Percentiles rank a stretch among this genome's conserved stretches.
Conservation (phyloP, 2,888 invertebrate genomes). For the Brachynemurus nebulosus region DNA sequence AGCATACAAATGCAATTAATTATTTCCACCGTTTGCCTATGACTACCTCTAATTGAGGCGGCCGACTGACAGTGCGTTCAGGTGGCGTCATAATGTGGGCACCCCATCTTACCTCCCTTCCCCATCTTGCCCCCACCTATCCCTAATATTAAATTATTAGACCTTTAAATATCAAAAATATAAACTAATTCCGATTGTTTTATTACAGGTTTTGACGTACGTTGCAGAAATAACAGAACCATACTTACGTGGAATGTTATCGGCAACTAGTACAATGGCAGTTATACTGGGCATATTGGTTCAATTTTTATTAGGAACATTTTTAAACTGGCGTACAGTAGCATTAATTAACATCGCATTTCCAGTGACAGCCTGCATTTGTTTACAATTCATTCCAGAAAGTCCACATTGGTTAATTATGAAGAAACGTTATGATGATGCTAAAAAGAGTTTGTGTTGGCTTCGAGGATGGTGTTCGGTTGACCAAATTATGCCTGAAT, state of each 20-base stretch:
- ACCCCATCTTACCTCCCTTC: no score
- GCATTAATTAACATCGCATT: slow-evolving; percentile 52
- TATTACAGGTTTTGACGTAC: slow-evolving; percentile 56
- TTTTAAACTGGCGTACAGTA: slow-evolving; percentile 56
- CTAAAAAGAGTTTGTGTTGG: slow-evolving; percentile 59
- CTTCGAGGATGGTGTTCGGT: slow-evolving; percentile 61
- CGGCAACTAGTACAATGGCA: slow-evolving; percentile 61
- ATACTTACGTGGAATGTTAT: slow-evolving; percentile 56
- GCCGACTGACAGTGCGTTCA: no score
- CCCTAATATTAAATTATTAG: neutral
- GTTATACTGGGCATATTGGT: slow-evolving; percentile 63
- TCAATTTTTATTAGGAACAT: slow-evolving; percentile 58
- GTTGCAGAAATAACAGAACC: slow-evolving; percentile 76
- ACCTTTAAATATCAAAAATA: neutral
- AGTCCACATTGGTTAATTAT: slow-evolving; percentile 69
- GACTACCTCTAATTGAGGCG: no score
- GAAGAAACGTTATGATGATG: slow-evolving; percentile 48
- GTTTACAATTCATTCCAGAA: slow-evolving; percentile 62
- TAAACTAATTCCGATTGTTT: slow-evolving; percentile 1
- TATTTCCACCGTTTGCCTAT: no score
- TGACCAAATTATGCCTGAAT: slow-evolving; percentile 43
- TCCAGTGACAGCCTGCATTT: slow-evolving; percentile 46
- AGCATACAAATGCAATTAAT: no score
- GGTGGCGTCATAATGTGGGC: no score
- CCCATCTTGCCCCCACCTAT: neutral